A percentile compares a stretch with the other conserved stretches of the same genome.
Conservation (phyloP, 2,888 invertebrate genomes). For the Epirrita christyi region DNA sequence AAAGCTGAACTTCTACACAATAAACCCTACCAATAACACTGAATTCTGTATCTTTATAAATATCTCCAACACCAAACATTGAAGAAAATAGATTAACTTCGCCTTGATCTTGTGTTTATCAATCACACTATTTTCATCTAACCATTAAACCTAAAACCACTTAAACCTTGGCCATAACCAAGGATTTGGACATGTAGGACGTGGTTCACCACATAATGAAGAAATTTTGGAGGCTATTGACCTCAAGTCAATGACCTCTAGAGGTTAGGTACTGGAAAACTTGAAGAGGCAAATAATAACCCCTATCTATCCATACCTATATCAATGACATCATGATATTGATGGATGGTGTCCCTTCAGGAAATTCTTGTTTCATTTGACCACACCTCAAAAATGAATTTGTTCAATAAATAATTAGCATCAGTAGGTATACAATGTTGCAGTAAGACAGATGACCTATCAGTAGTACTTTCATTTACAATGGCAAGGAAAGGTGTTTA, state of each 20-base stretch:
- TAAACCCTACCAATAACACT: too few relatives aligned
- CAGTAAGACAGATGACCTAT: too few relatives aligned
- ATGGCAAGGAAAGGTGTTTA: too few relatives aligned
- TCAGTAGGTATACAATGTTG: too few relatives aligned
- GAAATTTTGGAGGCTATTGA: conserved; percentile 46
- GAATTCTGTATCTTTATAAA: too few relatives aligned
- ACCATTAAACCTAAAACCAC: conserved; percentile 47
- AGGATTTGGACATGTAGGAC: too few relatives aligned
- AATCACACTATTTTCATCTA: conserved; percentile 23
- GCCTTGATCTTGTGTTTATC: conserved; percentile 14
- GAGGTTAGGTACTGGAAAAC: conserved; percentile 1
- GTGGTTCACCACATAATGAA: conserved; percentile 48
- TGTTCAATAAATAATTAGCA: too few relatives aligned
- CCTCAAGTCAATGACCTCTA: conserved; percentile 35
- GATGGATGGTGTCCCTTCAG: neutral
- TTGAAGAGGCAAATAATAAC: neutral
- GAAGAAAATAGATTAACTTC: neutral
- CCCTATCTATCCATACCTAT: too few relatives aligned
- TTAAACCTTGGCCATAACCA: conserved; percentile 60
- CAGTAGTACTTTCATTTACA: too few relatives aligned
- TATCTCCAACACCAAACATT: neutral
- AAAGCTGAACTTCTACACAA: too few relatives aligned
- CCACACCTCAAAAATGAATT: neutral
- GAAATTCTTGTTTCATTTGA: neutral
- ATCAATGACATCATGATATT: neutral